These are phyloP conservation scores for Spermophilus dauricus DNA, from an alignment of 2,113 vertebrate species.

Conservation along the genomic window DNA sequence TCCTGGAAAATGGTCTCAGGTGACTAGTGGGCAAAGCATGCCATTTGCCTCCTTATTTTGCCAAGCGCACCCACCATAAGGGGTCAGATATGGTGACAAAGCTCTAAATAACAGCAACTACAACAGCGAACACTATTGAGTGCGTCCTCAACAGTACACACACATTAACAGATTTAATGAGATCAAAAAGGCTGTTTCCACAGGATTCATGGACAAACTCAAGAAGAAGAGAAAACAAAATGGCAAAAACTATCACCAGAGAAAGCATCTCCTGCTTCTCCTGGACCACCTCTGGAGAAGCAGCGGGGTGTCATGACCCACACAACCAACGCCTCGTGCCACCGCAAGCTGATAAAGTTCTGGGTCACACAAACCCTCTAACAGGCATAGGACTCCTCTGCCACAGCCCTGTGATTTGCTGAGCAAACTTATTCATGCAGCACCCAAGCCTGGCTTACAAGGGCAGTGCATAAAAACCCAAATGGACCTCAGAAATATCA, in stretches of 20 bases:
- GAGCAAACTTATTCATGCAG: not conserved
- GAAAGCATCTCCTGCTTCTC: not conserved
- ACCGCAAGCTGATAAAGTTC: not conserved
- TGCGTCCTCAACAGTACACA: not conserved
- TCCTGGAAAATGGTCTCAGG: not conserved
- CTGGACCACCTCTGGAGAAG: not conserved
- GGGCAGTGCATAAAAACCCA: constrained; percentile 9
- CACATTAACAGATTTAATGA: constrained; percentile 11
- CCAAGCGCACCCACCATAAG: not conserved
- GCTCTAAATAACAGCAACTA: not conserved
- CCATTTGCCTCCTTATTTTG: not conserved
- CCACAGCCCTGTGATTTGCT: not conserved
- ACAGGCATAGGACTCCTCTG: not conserved
- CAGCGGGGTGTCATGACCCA: not conserved
- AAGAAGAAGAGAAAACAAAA: not conserved
- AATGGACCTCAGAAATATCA: not conserved
- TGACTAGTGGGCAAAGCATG: not conserved
- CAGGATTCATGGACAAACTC: not conserved
- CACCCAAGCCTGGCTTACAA: not conserved
- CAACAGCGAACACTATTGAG: not conserved
- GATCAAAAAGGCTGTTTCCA: constrained; percentile 36
- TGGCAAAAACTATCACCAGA: not conserved
- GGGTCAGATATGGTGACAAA: not conserved
- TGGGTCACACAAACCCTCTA: not conserved
- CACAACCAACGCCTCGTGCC: not conserved